A percentile compares a stretch with the other conserved stretches of the same genome.
These are phyloP conservation scores for Xenops minutus DNA, from an alignment of 2,797 vertebrate genomes.

Conservation along the genomic window DNA sequence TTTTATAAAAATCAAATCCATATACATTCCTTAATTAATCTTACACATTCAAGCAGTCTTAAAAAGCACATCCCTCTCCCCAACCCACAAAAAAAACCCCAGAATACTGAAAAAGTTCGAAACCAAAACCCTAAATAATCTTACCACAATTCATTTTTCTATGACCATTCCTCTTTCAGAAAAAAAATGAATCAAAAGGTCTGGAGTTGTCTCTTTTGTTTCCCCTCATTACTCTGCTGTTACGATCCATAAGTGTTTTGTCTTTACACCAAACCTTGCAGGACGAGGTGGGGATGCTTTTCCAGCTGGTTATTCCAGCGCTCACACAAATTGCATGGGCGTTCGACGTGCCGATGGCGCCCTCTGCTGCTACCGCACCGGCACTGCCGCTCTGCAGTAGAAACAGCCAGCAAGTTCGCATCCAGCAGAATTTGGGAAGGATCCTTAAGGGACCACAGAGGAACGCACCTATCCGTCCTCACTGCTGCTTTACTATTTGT, in stretches of 20 bases:
- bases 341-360: background rate
- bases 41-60: background rate
- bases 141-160: background rate
- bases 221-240: background rate
- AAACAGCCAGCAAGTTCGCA: background rate
- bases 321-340: fast-evolving
- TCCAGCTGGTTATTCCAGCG: background rate
- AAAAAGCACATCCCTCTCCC: background rate
- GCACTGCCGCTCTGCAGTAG: background rate
- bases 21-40: background rate
- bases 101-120: background rate
- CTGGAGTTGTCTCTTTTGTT: too few relatives aligned
- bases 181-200: fast-evolving
- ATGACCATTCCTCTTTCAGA: fast-evolving
- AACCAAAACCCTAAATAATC: background rate
- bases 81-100: background rate
- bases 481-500: fast-evolving
- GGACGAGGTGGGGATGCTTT: background rate
- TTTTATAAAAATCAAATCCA: background rate
- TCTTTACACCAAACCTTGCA: too few relatives aligned
- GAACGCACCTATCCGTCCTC: background rate
- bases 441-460: fast-evolving
- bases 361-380: background rate
- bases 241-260: fast-evolving
- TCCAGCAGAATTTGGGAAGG: background rate